Evolutionary conservation across 2,113 vertebrate genomes (phyloP), one percentile per base, ranked within the genome.

Genomic region (Cercocebus atys): DNA sequence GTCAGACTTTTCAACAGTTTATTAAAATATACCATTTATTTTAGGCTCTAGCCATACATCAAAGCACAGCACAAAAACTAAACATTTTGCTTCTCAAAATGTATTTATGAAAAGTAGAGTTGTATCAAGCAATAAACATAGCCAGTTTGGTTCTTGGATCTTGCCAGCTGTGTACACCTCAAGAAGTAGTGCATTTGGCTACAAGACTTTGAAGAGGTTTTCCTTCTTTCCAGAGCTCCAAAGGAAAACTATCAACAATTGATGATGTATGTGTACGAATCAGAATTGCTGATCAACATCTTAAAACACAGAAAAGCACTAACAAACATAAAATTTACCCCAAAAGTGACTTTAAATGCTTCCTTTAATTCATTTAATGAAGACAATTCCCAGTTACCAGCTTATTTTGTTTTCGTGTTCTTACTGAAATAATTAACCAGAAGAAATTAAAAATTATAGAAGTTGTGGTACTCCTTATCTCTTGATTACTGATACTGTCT

Each of bases 351-450:
- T 90, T 96, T 84, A 87, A 81, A 88, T n/a, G 32, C 25, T 78
- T 81, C 47, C 72, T 88, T 90, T 75, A 94, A 90, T 78, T 80
- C 75, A 17, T 38, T 92, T 88, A 78, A 87, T 92, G 70, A 82
- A 83, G 70, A 79, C 38, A 92, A 90, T 52, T 96, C 81, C 50
- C 76, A 95, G 90, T 52, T 96, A 76, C 50, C 64, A 90, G 61
- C 79, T 89, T 52, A 50, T 73, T 88, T 96, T 86, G 43, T 43
- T 94, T 92, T 64, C 64, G 64, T 64, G 50, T 47, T 94, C 55
- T 93, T 79, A 90, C 6, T 95, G 43, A 97, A 97, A 92, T 95
- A 95, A 81, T 93, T 96, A 89, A 78, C 8, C 35, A 96, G 47
- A 98, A 88, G 47, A 96, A 94, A 86, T 52, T 83, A 45, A 52